Conservation (phyloP, 2,113 vertebrate genomes). For the Trichomycterus rosablanca region DNA sequence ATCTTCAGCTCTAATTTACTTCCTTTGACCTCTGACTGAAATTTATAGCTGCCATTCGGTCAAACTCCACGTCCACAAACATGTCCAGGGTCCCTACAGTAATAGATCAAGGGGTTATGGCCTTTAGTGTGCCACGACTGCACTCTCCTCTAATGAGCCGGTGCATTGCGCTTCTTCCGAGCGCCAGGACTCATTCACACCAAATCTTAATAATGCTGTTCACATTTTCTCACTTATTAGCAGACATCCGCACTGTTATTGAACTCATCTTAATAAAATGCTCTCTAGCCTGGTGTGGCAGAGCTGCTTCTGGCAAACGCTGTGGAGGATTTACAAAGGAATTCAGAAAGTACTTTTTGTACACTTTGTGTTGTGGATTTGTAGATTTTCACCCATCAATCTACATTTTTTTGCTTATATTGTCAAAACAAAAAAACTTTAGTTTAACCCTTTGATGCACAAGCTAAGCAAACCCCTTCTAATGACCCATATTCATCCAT, state of each 20-base stretch:
- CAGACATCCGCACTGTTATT: constrained; percentile 4
- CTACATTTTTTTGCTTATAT: too few relatives aligned
- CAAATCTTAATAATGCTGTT: constrained; percentile 29
- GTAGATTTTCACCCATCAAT: too few relatives aligned
- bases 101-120: neutral
- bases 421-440: too few relatives aligned
- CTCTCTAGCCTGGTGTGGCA: constrained; percentile 1
- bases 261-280: constrained; percentile 41
- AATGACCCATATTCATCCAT: too few relatives aligned
- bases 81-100: neutral
- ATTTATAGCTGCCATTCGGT: neutral
- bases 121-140: neutral
- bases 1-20: constrained; percentile 2
- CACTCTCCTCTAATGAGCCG: constrained; percentile 12
- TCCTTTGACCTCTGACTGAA: neutral
- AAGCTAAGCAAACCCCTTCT: too few relatives aligned
- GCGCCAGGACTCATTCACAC: constrained; percentile 2
- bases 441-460: too few relatives aligned
- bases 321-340: neutral
- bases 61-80: neutral
- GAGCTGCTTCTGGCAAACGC: neutral
- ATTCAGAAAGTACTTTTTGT: too few relatives aligned
- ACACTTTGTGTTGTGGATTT: too few relatives aligned
- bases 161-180: neutral
- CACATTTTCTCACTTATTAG: constrained; percentile 32